Conservation (phyloP, 1,140 invertebrate species). For the Danaus plexippus region DNA sequence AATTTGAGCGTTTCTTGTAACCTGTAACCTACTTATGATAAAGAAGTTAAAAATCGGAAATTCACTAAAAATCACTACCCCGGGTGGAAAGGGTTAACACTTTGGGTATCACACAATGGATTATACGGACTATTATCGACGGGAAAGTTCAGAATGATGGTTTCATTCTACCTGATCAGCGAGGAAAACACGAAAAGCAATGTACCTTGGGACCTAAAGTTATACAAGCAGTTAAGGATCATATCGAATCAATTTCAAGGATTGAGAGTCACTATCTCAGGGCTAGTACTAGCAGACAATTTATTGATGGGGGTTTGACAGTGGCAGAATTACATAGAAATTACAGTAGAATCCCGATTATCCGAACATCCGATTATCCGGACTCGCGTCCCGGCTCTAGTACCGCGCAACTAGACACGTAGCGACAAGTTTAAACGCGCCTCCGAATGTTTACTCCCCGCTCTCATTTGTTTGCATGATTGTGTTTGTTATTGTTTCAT, state of each 20-base stretch:
- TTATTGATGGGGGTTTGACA: conserved; percentile 36
- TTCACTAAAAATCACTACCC: conserved; percentile 14
- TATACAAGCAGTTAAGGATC: conserved; percentile 31
- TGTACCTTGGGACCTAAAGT: conserved; percentile 17
- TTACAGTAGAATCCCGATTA: no score
- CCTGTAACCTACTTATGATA: conserved; percentile 25
- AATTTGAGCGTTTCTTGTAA: conserved; percentile 26
- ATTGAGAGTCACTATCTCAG: conserved; percentile 45
- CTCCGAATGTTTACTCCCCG: no score
- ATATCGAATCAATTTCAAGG: conserved; percentile 39
- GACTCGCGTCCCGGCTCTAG: no score
- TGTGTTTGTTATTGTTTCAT: no score
- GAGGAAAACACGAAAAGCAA: conserved; percentile 42
- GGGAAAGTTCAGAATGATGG: conserved; percentile 1
- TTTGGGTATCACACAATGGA: no score
- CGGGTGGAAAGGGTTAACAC: conserved; percentile 5
- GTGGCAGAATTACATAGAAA: conserved; percentile 39
- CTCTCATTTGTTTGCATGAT: no score
- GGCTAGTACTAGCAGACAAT: conserved; percentile 30
- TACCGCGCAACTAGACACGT: no score
- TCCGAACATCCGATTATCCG: no score
- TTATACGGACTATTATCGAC: no score
- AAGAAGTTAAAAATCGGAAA: conserved; percentile 23
- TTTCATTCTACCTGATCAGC: conserved; percentile 14
- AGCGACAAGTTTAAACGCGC: no score